Evolutionary conservation across 30 jellyfish, hydroid and myxozoan species (phyloP), one percentile per base, ranked within the genome.

Genomic region (Hydractinia echinata): DNA sequence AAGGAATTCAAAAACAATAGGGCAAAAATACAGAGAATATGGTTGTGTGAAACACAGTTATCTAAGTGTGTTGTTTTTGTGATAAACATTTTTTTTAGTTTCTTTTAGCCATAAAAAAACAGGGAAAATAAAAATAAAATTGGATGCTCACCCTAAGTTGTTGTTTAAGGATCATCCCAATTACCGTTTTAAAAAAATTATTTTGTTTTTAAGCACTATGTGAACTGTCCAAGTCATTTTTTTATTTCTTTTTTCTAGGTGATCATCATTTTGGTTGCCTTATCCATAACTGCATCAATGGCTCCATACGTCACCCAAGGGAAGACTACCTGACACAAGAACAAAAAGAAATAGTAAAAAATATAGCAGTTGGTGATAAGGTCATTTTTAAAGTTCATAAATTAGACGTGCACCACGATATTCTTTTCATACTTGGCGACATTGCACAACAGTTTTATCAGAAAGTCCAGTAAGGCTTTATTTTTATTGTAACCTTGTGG

Each of bases 181-280:
- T 30, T 30, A 30, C 44, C 1, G 2, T 30, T 30, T 30, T 30
- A 30, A 30, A 30, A 30, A 30, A 30, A 30, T 0, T 30, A 30
- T 30, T 30, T n/a, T n/a, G n/a, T n/a, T 30, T 1, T 2, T 30
- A 30, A 30, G 44, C 44, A 30, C 2, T 30, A 30, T 30, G 44
- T 30, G 44, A 30, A 30, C 44, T 30, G 44, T 30, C 44, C 44
- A n/a, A n/a, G n/a, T n/a, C n/a, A 30, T 7, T 64, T 64, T 64
- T 11, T 11, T 0, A 0, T 20, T 11, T 3, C 3, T 68, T 72
- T 50, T 8, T 30, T 72, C 10, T 51, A 74, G 83, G 70, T 74
- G 83, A 74, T 49, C 83, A 74, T 10, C 83, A 74, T 58, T 20
- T 30, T 20, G 83, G 83, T 48, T 74, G 83, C 66, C 66, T 74